phyloP scores from a whole-genome alignment of 1,140 invertebrate genomes.

The Drosophila persimilis region DNA sequence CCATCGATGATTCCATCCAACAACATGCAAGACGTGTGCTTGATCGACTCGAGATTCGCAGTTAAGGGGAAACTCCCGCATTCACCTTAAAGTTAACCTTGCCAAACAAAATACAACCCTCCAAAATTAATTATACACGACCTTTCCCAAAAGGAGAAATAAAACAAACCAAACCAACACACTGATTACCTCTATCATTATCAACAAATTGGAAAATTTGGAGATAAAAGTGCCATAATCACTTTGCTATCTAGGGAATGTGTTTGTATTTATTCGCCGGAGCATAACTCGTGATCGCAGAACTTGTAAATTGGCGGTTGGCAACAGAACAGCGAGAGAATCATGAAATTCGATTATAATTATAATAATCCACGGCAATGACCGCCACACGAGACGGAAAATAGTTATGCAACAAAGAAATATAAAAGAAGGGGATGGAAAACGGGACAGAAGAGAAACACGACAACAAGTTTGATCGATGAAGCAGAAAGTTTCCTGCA shows the following conservation, averaged over 20 bases:
- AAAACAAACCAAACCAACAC: constrained; percentile 14
- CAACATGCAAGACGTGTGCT: no score
- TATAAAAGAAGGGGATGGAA: constrained; percentile 4
- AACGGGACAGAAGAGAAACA: background rate
- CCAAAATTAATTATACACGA: constrained; percentile 51
- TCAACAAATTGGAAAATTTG: constrained; percentile 25
- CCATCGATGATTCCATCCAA: no score
- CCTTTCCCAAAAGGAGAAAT: constrained; percentile 22
- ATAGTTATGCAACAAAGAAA: constrained; percentile 36
- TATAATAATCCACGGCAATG: constrained; percentile 20
- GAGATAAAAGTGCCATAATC: constrained; percentile 25
- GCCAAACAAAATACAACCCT: background rate
- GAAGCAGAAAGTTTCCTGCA: background rate
- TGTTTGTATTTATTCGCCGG: background rate
- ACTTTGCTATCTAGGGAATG: constrained; percentile 22
- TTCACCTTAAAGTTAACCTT: constrained; percentile 13
- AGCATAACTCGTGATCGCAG: constrained; percentile 40
- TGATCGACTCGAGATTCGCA: no score
- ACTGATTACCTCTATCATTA: constrained; percentile 35
- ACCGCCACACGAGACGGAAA: constrained; percentile 5
- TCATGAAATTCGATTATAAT: constrained; percentile 7
- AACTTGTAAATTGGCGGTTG: constrained; percentile 37
- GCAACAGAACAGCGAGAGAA: constrained; percentile 23
- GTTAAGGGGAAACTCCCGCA: no score
- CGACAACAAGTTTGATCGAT: constrained; percentile 49